Evolutionary conservation across 2,797 vertebrate species (phyloP), one percentile per base, ranked within the genome.

Genomic region (Crocodylus rhombifer): DNA sequence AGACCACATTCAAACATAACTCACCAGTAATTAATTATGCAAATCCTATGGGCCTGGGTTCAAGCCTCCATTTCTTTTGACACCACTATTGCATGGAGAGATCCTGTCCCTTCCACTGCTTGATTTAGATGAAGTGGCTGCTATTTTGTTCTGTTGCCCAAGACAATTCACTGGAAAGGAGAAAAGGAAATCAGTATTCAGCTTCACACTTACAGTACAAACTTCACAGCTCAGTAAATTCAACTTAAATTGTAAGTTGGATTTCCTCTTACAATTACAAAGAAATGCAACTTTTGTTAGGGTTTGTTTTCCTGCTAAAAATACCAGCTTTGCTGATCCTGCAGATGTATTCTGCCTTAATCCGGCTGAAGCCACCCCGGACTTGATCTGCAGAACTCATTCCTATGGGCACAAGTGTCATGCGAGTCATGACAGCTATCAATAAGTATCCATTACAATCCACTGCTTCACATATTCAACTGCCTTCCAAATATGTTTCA

Each of bases 1-100:
- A 63, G 33, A 56, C 15, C 75, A 65, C 1, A 7, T 13, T 77
- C 7, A 18, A 1, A 14, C 4, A 5, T 30, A 79, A 74, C 77
- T 91, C 93, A 87, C 94, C 88, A 71, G 77, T 62, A 73, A 93
- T 63, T 60, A 76, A 94, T 91, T 93, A 84, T 84, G 77, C 67
- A 61, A 90, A 69, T 2, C 89, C 65, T 93, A 71, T 85, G 76
- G 82, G 64, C 55, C 57, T 56, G 18, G 60, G 81, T 84, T 92
- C 51, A 77, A 61, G 83, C 65, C 67, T 91, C 42, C 79, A 91
- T 80, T 87, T 87, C 84, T 82, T 91, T 79, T 74, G 71, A 61
- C 36, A 87, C 15, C 23, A 75, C 55, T 62, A 21, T 36, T 16
- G 28, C 56, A 28, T 0, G 4, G 57, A 81, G 69, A 84, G 94